Percentiles rank a stretch among this genome's conserved stretches.
These are phyloP conservation scores for Thera obeliscata DNA, from an alignment of 2,888 invertebrate genomes.

Conservation along the genomic window DNA sequence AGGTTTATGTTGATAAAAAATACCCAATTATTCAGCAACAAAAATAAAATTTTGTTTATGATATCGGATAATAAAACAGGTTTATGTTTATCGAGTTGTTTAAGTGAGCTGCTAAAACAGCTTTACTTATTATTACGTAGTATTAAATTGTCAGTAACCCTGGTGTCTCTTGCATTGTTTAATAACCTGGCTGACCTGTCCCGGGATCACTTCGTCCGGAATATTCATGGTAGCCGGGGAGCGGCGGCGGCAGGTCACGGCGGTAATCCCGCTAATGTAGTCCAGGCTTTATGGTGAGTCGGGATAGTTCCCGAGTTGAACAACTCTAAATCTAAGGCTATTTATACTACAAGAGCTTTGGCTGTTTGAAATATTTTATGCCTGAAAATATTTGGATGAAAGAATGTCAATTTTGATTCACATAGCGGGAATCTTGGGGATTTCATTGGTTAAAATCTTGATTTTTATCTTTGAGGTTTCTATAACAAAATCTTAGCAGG, in stretches of 20 bases:
- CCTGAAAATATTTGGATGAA: no score
- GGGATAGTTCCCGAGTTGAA: background rate
- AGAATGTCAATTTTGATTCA: no score
- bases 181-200: conserved; percentile 18
- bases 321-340: background rate
- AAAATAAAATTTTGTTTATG: background rate
- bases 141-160: conserved; percentile 22
- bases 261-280: conserved; percentile 26
- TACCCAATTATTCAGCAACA: background rate
- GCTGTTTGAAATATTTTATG: no score
- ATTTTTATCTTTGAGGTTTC: no score
- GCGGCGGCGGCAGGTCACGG: background rate
- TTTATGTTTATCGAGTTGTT: background rate
- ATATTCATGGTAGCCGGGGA: conserved; percentile 25
- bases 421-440: no score
- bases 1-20: no score
- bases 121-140: background rate
- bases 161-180: conserved; percentile 27
- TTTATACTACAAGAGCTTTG: no score
- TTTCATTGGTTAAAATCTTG: no score
- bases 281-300: conserved; percentile 15
- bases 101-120: background rate
- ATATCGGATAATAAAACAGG: background rate
- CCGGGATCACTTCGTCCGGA: conserved; percentile 14
- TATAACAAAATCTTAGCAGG: no score